Base-by-base conservation (phyloP, 1,140 invertebrate genomes). In the Aphelinus certus region DNA sequence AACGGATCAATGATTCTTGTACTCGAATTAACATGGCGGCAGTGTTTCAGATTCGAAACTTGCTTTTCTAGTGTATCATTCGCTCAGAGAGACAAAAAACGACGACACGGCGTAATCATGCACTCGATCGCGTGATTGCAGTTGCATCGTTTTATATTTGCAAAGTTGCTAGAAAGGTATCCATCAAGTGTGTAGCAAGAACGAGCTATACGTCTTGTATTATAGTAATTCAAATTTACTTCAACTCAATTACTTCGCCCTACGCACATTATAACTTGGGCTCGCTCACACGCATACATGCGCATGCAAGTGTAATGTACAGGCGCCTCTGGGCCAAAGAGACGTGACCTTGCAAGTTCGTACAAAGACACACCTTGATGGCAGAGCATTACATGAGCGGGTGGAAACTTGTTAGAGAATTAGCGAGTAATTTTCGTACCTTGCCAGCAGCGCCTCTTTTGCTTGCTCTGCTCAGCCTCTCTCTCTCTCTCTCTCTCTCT, bases 341-440 rank as follows among this genome's bases (percentile, higher is more conserved):
- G 72, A 68, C 72, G 73, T 75, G 67, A 75, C 73, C 67, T 75
- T 74, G 72, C 72, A 69, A 74, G 72, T 74, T 74, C 49, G 10
- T 71, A 62, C 51, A 53, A 53, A 53, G 51, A 53, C 51, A 53
- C 51, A 9, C 51, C 4, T 9, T 63, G 66, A 64, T 64, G 60
- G 45, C 5, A 70, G 60, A 70, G 74, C 48, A 75, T 68, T 73
- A 73, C 49, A 45, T 47, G n/a, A 60, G 67, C 48, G n/a, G 60
- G 10, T 10, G 43, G 62, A 66, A 73, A 73, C 64, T 73, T 67
- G 63, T 66, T 66, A 64, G 76, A 76, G 73, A 78, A 80, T 80
- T 81, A 81, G 76, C 76, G 76, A 80, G 73, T 78, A 76, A 79
- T 74, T 76, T 75, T 78, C 77, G 71, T 76, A 64, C 55, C 67